phyloP scores from a whole-genome alignment of 2,888 invertebrate species.

The Cantharis lateralis region DNA sequence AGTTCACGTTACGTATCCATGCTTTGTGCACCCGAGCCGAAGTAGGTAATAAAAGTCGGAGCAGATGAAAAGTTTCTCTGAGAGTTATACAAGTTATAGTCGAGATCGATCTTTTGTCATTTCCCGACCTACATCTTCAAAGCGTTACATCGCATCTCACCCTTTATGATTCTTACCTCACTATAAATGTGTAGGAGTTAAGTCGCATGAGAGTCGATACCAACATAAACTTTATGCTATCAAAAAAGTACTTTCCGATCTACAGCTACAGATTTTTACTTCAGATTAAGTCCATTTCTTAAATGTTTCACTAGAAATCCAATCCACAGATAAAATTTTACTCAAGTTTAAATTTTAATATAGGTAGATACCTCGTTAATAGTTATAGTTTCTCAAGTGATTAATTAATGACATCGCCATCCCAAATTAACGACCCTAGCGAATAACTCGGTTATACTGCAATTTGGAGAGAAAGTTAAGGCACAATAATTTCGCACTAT shows the following conservation, averaged over 20 bases:
- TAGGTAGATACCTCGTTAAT: background rate
- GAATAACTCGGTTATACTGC: background rate
- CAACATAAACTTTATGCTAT: background rate
- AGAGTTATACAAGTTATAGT: slow-evolving; percentile 23
- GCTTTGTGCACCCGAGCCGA: slow-evolving; percentile 20
- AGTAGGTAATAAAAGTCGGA: slow-evolving; percentile 22
- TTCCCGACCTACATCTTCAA: slow-evolving; percentile 14
- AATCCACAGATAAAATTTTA: background rate
- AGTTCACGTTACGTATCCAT: slow-evolving; percentile 18
- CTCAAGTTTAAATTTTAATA: background rate
- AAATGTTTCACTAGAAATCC: background rate
- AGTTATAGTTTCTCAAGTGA: background rate
- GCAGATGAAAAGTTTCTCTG: slow-evolving; percentile 21
- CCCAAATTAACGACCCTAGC: background rate
- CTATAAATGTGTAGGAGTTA: background rate
- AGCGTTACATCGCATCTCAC: slow-evolving; percentile 3
- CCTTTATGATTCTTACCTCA: background rate
- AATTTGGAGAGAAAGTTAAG: background rate
- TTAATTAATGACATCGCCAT: background rate
- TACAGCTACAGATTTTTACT: background rate
- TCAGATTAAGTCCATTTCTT: background rate
- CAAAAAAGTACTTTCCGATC: background rate
- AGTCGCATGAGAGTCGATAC: background rate
- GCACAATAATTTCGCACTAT: background rate
- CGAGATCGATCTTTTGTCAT: slow-evolving; percentile 23